Base-by-base conservation (phyloP, 2,797 vertebrate genomes). In the Darevskia mixta region DNA sequence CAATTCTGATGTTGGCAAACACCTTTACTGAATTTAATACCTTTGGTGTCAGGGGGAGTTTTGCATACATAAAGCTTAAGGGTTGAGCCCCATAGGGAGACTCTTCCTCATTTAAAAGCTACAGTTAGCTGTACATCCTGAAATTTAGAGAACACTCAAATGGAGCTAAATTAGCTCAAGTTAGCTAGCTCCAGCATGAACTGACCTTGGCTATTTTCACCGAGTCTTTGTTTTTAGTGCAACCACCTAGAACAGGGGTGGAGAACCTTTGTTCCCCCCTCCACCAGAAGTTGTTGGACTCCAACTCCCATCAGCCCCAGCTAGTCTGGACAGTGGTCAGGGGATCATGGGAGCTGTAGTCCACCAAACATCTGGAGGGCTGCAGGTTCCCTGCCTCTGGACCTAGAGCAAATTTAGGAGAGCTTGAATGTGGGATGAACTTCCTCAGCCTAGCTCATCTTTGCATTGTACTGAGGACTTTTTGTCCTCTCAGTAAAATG, bases 11-110 rank as follows among this genome's bases (percentile, higher is more conserved):
- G 69, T 29, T 82, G 78, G 61, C 49, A 82, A 64, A 85, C 17
- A 71, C 71, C 72, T 85, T 76, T 25, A n/a, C 61, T 81, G 45
- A 77, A 69, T 87, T 85, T 67, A 90, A 87, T 71, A 76, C 45
- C 35, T n/a, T 61, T 8, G n/a, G 61, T 85, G 81, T 77, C 58
- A 80, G 38, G 61, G 35, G 71, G 69, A 41, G 18, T 43, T 49
- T 85, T 81, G 61, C 71, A 61, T n/a, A 41, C 25, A 18, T 49
- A 85, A 85, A 69, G 20, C 61, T 67, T 43, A 80, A 85, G 38
- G 61, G 25, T 45, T 41, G 72, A 85, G 29, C 61, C 13, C 23
- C 76, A 25, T 15, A 79, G 23, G 38, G 66, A 75, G 38, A 17
- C n/a, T 49, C 27, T 80, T 69, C 25, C 32, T 75, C 61, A 58